Percentiles rank a stretch among this genome's conserved stretches.
phyloP scores from a whole-genome alignment of 2,888 invertebrate genomes.

The Villa cingulata region DNA sequence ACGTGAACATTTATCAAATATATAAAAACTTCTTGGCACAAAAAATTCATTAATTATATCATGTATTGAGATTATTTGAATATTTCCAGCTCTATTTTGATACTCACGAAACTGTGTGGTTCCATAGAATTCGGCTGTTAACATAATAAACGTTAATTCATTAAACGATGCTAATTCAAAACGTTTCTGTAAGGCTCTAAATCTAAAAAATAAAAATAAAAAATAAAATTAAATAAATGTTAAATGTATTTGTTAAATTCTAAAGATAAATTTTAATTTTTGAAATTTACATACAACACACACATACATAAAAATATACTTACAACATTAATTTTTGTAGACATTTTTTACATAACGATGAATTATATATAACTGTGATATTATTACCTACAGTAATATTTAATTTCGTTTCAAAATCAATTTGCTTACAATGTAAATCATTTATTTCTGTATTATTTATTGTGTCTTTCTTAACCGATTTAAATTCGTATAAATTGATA shows the following conservation, averaged over 20 bases:
- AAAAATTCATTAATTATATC: constrained; percentile 11
- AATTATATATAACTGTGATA: constrained; percentile 8
- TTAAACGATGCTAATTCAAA: constrained; percentile 9
- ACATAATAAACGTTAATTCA: constrained; percentile 7
- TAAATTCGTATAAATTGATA: background rate
- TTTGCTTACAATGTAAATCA: constrained; percentile 8
- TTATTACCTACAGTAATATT: constrained; percentile 5
- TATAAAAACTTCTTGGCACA: constrained; percentile 8
- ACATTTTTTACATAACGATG: constrained; percentile 7
- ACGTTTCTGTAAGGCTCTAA: constrained; percentile 7
- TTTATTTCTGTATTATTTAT: background rate
- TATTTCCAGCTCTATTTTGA: constrained; percentile 6
- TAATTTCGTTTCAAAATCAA: constrained; percentile 7
- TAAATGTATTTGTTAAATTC: too few species aligned
- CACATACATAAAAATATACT: background rate
- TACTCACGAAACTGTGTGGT: constrained; percentile 5
- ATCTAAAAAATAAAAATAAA: constrained; percentile 5
- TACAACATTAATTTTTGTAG: constrained; percentile 10
- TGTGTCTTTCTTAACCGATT: background rate
- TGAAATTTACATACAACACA: too few species aligned
- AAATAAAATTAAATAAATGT: too few species aligned
- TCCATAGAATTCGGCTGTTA: constrained; percentile 5
- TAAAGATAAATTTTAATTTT: too few species aligned
- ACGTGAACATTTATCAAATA: constrained; percentile 13
- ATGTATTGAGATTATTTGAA: constrained; percentile 7